Base-by-base conservation (phyloP, 2,113 vertebrate species). In the Genyomyrus donnyi region DNA sequence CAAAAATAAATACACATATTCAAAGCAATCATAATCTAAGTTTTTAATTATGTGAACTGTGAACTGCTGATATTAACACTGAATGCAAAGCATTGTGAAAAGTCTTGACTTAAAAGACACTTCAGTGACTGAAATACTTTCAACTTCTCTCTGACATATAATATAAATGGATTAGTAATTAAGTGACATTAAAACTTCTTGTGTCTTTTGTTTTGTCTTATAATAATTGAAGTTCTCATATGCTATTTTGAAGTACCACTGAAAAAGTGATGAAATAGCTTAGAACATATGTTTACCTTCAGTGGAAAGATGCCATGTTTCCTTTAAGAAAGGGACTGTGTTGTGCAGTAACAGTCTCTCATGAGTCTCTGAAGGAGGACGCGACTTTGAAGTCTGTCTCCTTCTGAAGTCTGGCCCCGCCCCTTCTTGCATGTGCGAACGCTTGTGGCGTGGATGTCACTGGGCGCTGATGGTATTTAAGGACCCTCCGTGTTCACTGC, bases 371-470 rank as follows among this genome's bases (percentile, higher is more conserved):
- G 92, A 93, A 92, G 31, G 89, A 1, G 95, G 93, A 94, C 91
- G 94, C 94, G 93, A 94, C 92, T 96, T 96, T 96, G 95, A 91
- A 94, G 95, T 96, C 92, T 90, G 88, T 93, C 94, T 93, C 93
- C 95, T 95, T 95, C 93, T 96, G 93, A 94, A 94, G 94, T 94
- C 91, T 66, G 91, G 89, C 93, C 92, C 96, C 95, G 93, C 95
- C 96, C 96, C 95, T 94, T 94, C 93, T 93, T 94, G 93, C 90
- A 95, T 95, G 96, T 97, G 96, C 92, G 95, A 97, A 96, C 94
- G 95, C 94, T 96, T 94, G 93, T 93, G 93, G 94, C 94, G 95
- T 96, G 93, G 92, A 94, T 93, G 90, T 89, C 91, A 89, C 88
- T 2, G 7, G 92, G 3, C 70, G 70, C 5, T 21, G 21, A 80